phyloP scores from a whole-genome alignment of 2,888 invertebrate genomes.

The Drosophila neutralis region DNA sequence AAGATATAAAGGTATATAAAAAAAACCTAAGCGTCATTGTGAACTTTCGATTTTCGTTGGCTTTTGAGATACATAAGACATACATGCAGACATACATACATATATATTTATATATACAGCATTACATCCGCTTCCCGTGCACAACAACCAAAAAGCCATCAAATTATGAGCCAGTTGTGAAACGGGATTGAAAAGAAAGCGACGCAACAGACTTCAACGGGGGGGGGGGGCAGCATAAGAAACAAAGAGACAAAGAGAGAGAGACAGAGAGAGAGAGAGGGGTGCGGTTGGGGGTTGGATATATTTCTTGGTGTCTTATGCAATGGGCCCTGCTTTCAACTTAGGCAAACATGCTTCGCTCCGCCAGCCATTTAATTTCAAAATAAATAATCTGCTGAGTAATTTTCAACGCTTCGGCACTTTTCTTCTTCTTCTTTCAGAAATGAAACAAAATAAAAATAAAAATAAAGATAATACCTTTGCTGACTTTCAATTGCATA shows the following conservation, averaged over 20 bases:
- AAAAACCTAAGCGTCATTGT: slow-evolving; percentile 59
- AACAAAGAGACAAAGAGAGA: not conserved
- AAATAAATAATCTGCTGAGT: slow-evolving; percentile 55
- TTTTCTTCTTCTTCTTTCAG: slow-evolving; percentile 39
- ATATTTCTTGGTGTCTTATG: slow-evolving; percentile 52
- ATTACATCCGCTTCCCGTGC: slow-evolving; percentile 78
- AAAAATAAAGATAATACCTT: slow-evolving; percentile 11
- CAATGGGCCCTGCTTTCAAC: slow-evolving; percentile 69
- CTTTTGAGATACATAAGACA: slow-evolving; percentile 20
- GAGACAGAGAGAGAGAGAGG: not conserved
- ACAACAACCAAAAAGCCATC: slow-evolving; percentile 55
- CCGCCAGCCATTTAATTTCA: slow-evolving; percentile 74
- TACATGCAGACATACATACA: not conserved
- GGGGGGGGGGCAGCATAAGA: not conserved
- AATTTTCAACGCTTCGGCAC: slow-evolving; percentile 77
- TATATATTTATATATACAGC: slow-evolving; percentile 21
- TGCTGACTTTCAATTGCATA: slow-evolving; percentile 60
- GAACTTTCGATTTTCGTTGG: slow-evolving; percentile 80
- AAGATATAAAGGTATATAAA: slow-evolving; percentile 14
- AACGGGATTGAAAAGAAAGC: slow-evolving; percentile 68
- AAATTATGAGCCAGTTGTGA: slow-evolving; percentile 74
- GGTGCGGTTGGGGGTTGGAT: not conserved
- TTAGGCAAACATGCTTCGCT: slow-evolving; percentile 62
- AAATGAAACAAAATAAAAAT: not conserved
- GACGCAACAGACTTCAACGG: slow-evolving; percentile 41